Percentiles rank a stretch among this genome's conserved stretches.
These are phyloP conservation scores for Oncorhynchus clarkii DNA, from an alignment of 2,113 vertebrate species.

Conservation along the genomic window DNA sequence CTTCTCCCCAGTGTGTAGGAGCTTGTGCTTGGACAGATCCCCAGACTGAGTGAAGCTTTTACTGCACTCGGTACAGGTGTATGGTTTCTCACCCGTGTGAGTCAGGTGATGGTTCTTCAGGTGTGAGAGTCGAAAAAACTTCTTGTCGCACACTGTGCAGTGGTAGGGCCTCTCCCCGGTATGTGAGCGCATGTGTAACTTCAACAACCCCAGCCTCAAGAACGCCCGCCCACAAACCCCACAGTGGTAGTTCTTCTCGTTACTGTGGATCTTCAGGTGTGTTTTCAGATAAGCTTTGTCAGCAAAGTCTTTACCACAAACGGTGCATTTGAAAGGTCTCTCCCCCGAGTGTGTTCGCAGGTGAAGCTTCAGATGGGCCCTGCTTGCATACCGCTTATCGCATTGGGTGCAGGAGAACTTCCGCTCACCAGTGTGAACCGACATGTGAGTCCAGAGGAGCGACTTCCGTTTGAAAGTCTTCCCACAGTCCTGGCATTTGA, in stretches of 20 bases:
- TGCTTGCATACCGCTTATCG: conserved; percentile 70
- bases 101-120: conserved; percentile 70
- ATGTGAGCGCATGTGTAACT: conserved; percentile 73
- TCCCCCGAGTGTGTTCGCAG: conserved; percentile 65
- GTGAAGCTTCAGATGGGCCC: conserved; percentile 72
- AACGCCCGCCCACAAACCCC: conserved; percentile 75
- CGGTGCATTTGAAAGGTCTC: conserved; percentile 64
- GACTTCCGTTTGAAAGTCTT: conserved; percentile 60
- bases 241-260: conserved; percentile 72
- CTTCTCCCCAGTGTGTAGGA: conserved; percentile 74
- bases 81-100: conserved; percentile 75
- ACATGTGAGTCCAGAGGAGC: conserved; percentile 62
- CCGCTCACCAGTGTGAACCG: conserved; percentile 64
- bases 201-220: conserved; percentile 72
- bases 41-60: conserved; percentile 72
- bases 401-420: conserved; percentile 65
- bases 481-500: conserved; percentile 64
- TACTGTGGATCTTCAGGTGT: conserved; percentile 72
- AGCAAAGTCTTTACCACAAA: conserved; percentile 73
- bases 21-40: conserved; percentile 71
- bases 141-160: conserved; percentile 53
- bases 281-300: conserved; percentile 69
- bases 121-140: conserved; percentile 49
- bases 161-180: conserved; percentile 76
- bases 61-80: conserved; percentile 71